Evolutionary conservation across 2,797 vertebrate species (phyloP), one percentile per base, ranked within the genome.

Genomic region (Phaenicophaeus curvirostris): DNA sequence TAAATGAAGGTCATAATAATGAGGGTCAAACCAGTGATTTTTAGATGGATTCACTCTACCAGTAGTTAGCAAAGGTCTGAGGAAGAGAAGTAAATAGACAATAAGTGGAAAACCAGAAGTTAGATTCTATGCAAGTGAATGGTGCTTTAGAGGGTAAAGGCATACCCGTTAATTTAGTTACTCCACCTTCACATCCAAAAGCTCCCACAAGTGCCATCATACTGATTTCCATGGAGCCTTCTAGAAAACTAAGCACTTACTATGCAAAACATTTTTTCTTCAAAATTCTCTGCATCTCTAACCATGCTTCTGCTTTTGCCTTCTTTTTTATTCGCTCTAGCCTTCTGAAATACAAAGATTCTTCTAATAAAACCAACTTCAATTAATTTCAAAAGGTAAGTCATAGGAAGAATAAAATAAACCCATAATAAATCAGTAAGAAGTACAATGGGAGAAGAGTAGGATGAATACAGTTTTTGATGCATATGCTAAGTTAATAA

Each of bases 81-180:
- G 8, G 12, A 66, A 69, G 6, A 12, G 78, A 74, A 3, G 18
- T 25, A 55, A 50, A 67, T 28, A 79, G 54, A 86, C 44, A 35
- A 16, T 28, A 79, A 65, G 9, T 3, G 2, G 30, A 80, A 65
- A 41, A 2, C 7, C 39, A 5, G 6, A 27, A 78, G 33, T 58
- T 46, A 28, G 3, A 57, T 33, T 61, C 53, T 13, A 11, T 24
- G 1, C 19, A 46, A 42, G 23, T 11, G n/a, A 82, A 55, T 1
- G 4, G 42, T 20, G 10, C 21, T 79, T 85, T 28, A n/a, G 2
- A 58, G 10, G 1, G 15, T 9, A 69, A 20, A 27, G 17, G 15
- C 2, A 17, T 11, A n/a, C 2, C 31, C 0, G 0, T 2, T 6
- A 13, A 13, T 55, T 59, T 54, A 27, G 30, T 66, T 18, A 73